Evolutionary conservation across 2,888 invertebrate species (phyloP).

Genomic region (Lobophora halterata): DNA sequence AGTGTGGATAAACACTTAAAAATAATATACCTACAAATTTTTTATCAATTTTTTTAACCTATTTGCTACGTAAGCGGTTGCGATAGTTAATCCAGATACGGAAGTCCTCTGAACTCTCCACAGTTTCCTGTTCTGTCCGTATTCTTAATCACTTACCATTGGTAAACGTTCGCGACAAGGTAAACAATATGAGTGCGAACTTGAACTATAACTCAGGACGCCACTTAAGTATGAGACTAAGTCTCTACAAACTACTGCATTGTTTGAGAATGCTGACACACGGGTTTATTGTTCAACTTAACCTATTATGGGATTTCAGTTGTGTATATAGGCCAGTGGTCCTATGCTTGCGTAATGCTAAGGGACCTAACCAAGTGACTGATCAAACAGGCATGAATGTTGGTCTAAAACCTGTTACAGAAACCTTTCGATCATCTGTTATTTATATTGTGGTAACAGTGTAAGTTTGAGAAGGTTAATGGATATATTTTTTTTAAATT

Average conservation of each 20-base stretch:
- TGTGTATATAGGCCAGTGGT: slow-evolving; percentile 18
- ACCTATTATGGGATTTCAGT: slow-evolving; percentile 16
- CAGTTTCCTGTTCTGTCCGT: slow-evolving; percentile 41
- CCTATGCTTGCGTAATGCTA: slow-evolving; percentile 7
- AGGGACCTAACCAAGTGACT: too few species aligned
- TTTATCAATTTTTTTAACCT: too few species aligned
- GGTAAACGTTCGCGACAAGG: slow-evolving; percentile 76
- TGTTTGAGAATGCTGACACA: slow-evolving; percentile 51
- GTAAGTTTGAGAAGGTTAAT: not conserved
- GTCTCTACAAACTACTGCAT: slow-evolving; percentile 58
- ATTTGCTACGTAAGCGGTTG: too few species aligned
- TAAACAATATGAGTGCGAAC: slow-evolving; percentile 79
- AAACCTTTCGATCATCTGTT: too few species aligned
- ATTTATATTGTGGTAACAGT: too few species aligned
- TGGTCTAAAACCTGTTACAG: too few species aligned
- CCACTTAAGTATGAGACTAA: slow-evolving; percentile 42
- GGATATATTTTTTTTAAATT: too few species aligned
- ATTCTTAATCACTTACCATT: slow-evolving; percentile 80
- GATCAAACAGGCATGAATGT: too few species aligned
- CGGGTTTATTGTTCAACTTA: slow-evolving; percentile 30
- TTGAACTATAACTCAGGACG: slow-evolving; percentile 74
- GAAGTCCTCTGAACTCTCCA: too few species aligned
- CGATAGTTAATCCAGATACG: too few species aligned
- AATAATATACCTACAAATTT: too few species aligned
- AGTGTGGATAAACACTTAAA: too few species aligned